A percentile compares a stretch with the other conserved stretches of the same genome.
Conservation (phyloP, 2,113 vertebrate species). For the Myanophis thanlyinensis region DNA sequence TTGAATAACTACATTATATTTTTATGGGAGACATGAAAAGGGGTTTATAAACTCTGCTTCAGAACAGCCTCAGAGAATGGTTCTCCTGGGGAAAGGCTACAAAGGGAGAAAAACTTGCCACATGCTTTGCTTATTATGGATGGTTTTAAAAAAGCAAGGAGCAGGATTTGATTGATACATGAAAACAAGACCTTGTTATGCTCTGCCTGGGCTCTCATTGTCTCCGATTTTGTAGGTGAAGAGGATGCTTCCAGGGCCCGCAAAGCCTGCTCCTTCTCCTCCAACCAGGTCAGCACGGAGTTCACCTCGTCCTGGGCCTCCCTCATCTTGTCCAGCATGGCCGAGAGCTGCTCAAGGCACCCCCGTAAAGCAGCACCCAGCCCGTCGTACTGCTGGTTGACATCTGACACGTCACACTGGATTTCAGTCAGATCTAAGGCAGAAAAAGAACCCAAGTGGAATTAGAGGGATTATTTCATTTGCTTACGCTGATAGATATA, state of each 20-base stretch:
- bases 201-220: slow-evolving; percentile 84
- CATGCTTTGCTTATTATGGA: not conserved
- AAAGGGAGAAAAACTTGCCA: not conserved
- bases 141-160: not conserved
- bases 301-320: slow-evolving; percentile 75
- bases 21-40: not conserved
- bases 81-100: not conserved
- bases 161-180: not conserved
- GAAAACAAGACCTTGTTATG: slow-evolving; percentile 86
- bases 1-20: not conserved
- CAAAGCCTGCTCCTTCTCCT: slow-evolving; percentile 79
- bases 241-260: slow-evolving; percentile 70
- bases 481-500: not conserved
- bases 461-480: not conserved
- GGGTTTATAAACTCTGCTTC: not conserved
- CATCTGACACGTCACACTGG: slow-evolving; percentile 87
- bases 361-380: slow-evolving; percentile 79
- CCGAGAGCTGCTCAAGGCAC: slow-evolving; percentile 72
- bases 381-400: slow-evolving; percentile 79
- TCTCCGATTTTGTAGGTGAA: slow-evolving; percentile 86
- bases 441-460: slow-evolving; percentile 10
- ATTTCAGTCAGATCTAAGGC: slow-evolving; percentile 91
- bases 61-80: not conserved
- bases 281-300: slow-evolving; percentile 80
- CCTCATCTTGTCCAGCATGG: slow-evolving; percentile 76